A percentile compares a stretch with the other conserved stretches of the same genome.
phyloP scores from a whole-genome alignment of 2,797 vertebrate genomes.

The Limnodromus scolopaceus region DNA sequence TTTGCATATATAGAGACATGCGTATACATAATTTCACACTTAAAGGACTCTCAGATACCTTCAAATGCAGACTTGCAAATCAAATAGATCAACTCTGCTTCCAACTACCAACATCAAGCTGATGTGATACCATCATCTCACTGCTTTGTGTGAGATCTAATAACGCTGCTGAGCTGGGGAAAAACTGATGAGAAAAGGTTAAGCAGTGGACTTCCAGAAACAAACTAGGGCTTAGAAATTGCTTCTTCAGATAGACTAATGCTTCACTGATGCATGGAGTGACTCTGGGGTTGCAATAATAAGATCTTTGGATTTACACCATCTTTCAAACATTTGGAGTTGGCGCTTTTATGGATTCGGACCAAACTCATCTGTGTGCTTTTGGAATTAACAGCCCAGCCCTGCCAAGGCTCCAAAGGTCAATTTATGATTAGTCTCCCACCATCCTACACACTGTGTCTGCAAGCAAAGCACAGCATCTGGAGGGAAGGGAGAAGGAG shows the following conservation, averaged over 20 bases:
- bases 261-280: not conserved
- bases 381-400: not conserved
- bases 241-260: not conserved
- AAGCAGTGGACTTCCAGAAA: conserved; percentile 23
- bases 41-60: not conserved
- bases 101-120: not conserved
- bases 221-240: conserved; percentile 1
- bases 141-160: not conserved
- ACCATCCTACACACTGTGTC: not conserved
- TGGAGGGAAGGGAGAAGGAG: not conserved
- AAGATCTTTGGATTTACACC: not conserved
- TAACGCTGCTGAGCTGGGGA: not conserved
- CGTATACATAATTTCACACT: not conserved
- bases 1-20: not conserved
- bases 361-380: not conserved
- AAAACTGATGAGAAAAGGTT: conserved; percentile 6
- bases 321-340: not conserved
- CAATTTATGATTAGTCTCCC: conserved; percentile 13
- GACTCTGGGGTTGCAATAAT: not conserved
- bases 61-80: not conserved
- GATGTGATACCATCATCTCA: not conserved
- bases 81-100: not conserved
- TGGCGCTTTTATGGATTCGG: not conserved
- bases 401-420: conserved; percentile 39
- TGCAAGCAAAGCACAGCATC: not conserved